Evolutionary conservation across 2,113 vertebrate species (phyloP).

Genomic region (Sterrhoptilus dennistouni): DNA sequence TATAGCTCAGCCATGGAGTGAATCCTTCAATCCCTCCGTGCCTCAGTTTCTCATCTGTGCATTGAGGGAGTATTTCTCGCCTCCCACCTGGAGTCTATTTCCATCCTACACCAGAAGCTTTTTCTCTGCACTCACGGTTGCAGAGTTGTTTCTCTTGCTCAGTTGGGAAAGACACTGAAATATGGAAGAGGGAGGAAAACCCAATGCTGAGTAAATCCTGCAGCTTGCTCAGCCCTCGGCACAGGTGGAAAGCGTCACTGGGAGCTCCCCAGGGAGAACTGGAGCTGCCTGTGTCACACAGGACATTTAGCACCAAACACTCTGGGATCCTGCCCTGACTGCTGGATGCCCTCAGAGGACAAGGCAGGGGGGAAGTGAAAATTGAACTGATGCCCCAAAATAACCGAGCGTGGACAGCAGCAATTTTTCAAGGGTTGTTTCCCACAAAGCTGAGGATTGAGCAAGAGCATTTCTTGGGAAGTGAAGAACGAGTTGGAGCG

Average conservation of each 20-base stretch:
- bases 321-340: not conserved
- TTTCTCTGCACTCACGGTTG: not conserved
- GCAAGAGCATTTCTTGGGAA: not conserved
- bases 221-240: not conserved
- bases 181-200: not conserved
- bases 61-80: conserved; percentile 26
- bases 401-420: not conserved
- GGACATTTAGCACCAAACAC: not conserved
- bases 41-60: conserved; percentile 55
- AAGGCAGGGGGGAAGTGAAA: not conserved
- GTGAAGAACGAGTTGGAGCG: not conserved
- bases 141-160: not conserved
- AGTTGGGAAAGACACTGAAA: not conserved
- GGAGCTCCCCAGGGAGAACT: not conserved
- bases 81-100: conserved; percentile 45
- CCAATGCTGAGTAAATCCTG: fast-evolving
- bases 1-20: not conserved
- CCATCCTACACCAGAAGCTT: conserved; percentile 13
- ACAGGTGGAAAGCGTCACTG: not conserved
- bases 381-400: not conserved
- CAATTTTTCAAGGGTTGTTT: not conserved
- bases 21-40: not conserved
- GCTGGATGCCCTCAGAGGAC: not conserved
- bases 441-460: not conserved
- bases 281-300: not conserved